Evolutionary conservation across 2,888 invertebrate species (phyloP).

Genomic region (Cataglyphis livida): DNA sequence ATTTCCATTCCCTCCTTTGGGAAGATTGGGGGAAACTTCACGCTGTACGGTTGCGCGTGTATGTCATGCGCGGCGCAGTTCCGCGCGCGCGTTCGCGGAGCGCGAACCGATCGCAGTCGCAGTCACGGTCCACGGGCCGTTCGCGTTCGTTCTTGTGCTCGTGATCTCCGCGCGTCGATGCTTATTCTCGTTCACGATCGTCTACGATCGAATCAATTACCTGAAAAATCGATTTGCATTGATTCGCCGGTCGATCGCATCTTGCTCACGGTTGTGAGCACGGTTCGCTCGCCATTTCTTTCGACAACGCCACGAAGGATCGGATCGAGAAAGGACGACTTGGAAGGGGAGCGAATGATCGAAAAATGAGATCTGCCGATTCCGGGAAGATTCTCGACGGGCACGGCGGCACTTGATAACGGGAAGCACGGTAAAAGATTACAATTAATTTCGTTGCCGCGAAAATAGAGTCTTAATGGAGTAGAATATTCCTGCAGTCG

Average conservation of each 20-base stretch:
- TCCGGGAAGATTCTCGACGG: neutral
- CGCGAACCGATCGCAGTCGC: constrained; percentile 60
- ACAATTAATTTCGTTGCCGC: neutral
- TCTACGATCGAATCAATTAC: neutral
- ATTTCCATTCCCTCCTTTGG: neutral
- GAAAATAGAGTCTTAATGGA: neutral
- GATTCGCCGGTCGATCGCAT: neutral
- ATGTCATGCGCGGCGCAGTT: constrained; percentile 60
- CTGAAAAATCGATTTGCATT: neutral
- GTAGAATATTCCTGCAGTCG: neutral
- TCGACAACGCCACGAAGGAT: neutral
- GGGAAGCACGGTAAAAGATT: neutral
- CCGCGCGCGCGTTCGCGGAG: constrained; percentile 59
- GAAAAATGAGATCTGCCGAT: neutral
- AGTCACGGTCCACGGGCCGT: constrained; percentile 63
- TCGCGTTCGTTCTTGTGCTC: constrained; percentile 22
- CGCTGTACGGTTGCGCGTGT: constrained; percentile 19
- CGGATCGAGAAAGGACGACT: neutral
- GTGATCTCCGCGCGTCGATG: neutral
- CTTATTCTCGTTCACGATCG: neutral
- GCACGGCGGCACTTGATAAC: neutral
- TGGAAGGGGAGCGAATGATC: neutral
- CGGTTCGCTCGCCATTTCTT: neutral
- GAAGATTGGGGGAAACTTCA: constrained; percentile 28
- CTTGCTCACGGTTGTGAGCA: too few relatives aligned